Conservation (phyloP, 64 coral and sea anemone species). For the Astreopora myriophthalma region DNA sequence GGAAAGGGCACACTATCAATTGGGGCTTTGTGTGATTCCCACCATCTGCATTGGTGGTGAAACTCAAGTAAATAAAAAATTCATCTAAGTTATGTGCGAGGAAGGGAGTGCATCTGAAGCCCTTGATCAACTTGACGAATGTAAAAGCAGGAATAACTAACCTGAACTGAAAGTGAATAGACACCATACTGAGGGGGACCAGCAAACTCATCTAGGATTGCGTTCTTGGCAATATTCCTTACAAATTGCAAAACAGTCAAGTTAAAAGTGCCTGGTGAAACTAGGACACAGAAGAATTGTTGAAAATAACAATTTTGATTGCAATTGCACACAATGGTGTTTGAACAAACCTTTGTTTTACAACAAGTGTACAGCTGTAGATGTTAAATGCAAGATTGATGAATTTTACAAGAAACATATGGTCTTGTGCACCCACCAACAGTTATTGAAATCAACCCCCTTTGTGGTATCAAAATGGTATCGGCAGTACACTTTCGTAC, state of each 20-base stretch:
- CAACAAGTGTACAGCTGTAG: too few relatives aligned
- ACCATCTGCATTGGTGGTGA: too few relatives aligned
- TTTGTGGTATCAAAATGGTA: conserved; percentile 81
- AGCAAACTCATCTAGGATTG: conserved; percentile 78
- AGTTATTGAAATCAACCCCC: conserved; percentile 64
- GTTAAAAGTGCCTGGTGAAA: too few relatives aligned
- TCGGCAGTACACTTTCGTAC: conserved; percentile 75
- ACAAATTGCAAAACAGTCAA: background rate
- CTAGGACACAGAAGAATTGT: background rate
- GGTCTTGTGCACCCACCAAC: conserved; percentile 41
- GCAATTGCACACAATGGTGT: too few relatives aligned
- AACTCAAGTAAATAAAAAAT: too few relatives aligned
- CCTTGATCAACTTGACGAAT: background rate
- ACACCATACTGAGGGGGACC: conserved; percentile 79
- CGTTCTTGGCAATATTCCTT: conserved; percentile 70
- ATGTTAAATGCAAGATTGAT: too few relatives aligned
- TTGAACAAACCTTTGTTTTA: too few relatives aligned
- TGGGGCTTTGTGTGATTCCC: too few relatives aligned
- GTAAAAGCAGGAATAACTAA: background rate
- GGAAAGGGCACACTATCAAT: too few relatives aligned
- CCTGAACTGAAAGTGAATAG: conserved; percentile 83
- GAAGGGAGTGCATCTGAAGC: background rate
- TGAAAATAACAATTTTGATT: background rate
- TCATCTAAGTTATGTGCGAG: too few relatives aligned
- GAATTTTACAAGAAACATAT: too few relatives aligned